These are phyloP conservation scores for Lates japonicus DNA, from an alignment of 2,797 vertebrate species.

Conservation along the genomic window DNA sequence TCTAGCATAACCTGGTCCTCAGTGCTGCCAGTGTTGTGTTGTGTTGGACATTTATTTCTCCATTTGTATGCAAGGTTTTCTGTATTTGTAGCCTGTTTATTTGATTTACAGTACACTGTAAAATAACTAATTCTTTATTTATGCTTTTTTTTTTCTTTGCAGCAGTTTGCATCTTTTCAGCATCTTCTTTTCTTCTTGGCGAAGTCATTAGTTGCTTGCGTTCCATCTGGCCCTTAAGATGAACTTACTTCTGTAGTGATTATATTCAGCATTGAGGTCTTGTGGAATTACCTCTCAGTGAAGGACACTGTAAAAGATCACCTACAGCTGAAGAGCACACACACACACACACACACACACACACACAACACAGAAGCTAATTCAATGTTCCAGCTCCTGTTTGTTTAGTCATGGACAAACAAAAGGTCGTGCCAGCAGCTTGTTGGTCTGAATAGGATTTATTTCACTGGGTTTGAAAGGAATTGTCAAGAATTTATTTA, in stretches of 20 bases:
- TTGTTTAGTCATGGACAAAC: slow-evolving; percentile 61
- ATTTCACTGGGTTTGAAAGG: slow-evolving; percentile 52
- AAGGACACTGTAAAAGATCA: not conserved
- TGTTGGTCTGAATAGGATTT: slow-evolving; percentile 58
- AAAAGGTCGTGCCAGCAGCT: slow-evolving; percentile 44
- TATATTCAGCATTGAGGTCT: not conserved
- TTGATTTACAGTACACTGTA: not conserved
- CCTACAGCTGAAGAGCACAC: slow-evolving; percentile 18
- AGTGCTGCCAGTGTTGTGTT: not conserved
- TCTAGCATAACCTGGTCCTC: not conserved
- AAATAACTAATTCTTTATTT: not conserved
- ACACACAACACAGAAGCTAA: slow-evolving; percentile 25
- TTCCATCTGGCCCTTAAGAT: not conserved
- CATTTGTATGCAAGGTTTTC: too few species aligned
- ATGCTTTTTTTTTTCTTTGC: not conserved
- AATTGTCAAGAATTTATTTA: slow-evolving; percentile 60
- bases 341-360: slow-evolving; percentile 1
- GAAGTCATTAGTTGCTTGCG: not conserved
- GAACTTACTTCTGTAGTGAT: not conserved
- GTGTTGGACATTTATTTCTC: not conserved
- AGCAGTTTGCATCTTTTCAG: not conserved
- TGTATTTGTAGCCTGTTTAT: not conserved
- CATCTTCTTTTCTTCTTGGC: not conserved
- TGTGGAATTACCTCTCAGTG: not conserved
- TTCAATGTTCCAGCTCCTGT: slow-evolving; percentile 58